These are phyloP conservation scores for Montipora cactus DNA, from an alignment of 64 coral and sea anemone species.

Conservation along the genomic window DNA sequence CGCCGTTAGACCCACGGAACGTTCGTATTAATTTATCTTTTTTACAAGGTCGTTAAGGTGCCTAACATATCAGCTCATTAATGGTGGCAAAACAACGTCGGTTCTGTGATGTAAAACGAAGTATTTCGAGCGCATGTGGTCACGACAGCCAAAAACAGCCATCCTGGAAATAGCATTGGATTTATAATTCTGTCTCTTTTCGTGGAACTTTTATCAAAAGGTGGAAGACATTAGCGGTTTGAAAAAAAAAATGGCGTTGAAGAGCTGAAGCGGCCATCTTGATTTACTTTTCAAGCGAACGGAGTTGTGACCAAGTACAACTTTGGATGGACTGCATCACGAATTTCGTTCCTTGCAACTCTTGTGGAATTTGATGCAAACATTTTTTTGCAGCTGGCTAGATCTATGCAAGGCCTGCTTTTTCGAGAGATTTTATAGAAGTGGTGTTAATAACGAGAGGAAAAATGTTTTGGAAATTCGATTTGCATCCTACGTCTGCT, in stretches of 20 bases:
- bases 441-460: conserved; percentile 30
- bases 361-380: conserved; percentile 38
- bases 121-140: conserved; percentile 53
- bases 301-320: background rate
- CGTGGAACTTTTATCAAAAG: conserved; percentile 4
- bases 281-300: background rate
- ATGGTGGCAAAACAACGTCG: conserved; percentile 32
- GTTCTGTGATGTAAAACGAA: conserved; percentile 44
- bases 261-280: conserved; percentile 37
- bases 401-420: conserved; percentile 50
- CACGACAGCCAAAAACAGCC: conserved; percentile 52
- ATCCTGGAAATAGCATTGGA: conserved; percentile 41
- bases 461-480: conserved; percentile 99
- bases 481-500: conserved; percentile 89
- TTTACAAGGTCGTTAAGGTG: conserved; percentile 11
- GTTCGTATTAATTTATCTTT: conserved; percentile 33
- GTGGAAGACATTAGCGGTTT: background rate
- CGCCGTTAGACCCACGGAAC: conserved; percentile 82
- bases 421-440: conserved; percentile 1
- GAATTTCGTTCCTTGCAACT: conserved; percentile 34
- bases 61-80: conserved; percentile 30
- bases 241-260: conserved; percentile 11
- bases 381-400: conserved; percentile 58
- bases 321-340: conserved; percentile 61
- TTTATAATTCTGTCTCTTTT: conserved; percentile 36